Evolutionary conservation across 1,140 invertebrate genomes (phyloP).

Genomic region (Globodera ellingtonae): DNA sequence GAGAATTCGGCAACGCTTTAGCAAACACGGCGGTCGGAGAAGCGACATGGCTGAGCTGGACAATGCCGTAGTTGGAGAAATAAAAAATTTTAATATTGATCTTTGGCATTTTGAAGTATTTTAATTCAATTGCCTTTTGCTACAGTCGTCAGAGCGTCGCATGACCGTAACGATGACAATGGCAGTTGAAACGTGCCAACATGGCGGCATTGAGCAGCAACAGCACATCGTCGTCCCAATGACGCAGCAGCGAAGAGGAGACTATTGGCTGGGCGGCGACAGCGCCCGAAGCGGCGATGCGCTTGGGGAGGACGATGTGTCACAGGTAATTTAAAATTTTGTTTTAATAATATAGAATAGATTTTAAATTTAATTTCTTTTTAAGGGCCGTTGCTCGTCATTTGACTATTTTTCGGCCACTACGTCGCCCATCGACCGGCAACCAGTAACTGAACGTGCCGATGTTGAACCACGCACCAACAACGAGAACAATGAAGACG

Average conservation of each 20-base stretch:
- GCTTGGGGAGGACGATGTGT: not conserved
- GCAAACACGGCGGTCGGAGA: slow-evolving; percentile 1
- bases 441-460: not conserved
- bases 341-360: too few species aligned
- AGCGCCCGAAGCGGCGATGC: not conserved
- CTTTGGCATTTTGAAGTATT: too few species aligned
- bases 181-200: not conserved
- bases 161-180: not conserved
- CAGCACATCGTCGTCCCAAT: not conserved
- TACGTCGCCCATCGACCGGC: slow-evolving; percentile 8
- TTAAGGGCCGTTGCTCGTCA: slow-evolving; percentile 20
- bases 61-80: not conserved
- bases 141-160: not conserved
- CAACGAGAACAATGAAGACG: not conserved
- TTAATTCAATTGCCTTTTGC: too few species aligned
- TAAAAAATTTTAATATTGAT: too few species aligned
- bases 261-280: not conserved
- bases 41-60: not conserved
- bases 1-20: slow-evolving; percentile 16
- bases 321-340: not conserved
- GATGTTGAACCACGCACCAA: not conserved
- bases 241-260: not conserved
- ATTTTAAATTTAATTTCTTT: not conserved
- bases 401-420: slow-evolving; percentile 29
- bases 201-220: not conserved